These are phyloP conservation scores for Buathra laborator DNA, from an alignment of 2,888 invertebrate species.

Conservation along the genomic window DNA sequence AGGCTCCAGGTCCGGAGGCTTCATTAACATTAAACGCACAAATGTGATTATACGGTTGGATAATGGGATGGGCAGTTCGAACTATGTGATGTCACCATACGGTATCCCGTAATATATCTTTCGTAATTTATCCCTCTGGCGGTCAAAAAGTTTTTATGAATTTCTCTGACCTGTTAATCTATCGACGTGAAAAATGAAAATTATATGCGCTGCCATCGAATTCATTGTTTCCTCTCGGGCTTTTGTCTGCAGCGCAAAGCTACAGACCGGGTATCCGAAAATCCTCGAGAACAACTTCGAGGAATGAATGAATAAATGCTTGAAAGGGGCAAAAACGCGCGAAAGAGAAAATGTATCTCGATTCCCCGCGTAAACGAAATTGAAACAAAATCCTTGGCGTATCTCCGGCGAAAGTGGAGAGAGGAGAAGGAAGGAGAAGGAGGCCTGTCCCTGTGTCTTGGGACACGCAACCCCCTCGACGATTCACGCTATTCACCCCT, in stretches of 20 bases:
- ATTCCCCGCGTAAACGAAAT: constrained; percentile 25
- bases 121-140: too few relatives aligned
- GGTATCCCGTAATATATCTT: too few relatives aligned
- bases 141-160: too few relatives aligned
- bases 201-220: too few relatives aligned
- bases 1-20: constrained; percentile 55
- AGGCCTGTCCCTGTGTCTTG: background rate
- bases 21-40: constrained; percentile 70
- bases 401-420: constrained; percentile 13
- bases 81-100: too few relatives aligned
- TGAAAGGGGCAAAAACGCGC: background rate
- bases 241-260: too few relatives aligned
- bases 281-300: constrained; percentile 2
- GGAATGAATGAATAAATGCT: constrained; percentile 2
- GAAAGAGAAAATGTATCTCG: constrained; percentile 9
- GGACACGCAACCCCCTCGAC: constrained; percentile 14
- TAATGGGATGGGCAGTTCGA: too few relatives aligned
- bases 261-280: background rate
- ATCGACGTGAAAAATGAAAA: too few relatives aligned
- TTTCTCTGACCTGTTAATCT: too few relatives aligned
- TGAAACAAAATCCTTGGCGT: constrained; percentile 42
- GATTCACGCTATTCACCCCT: constrained; percentile 18
- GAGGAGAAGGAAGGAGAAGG: background rate
- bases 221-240: too few relatives aligned
- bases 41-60: constrained; percentile 12